phyloP scores from a whole-genome alignment of 2,888 invertebrate species.

The Xestia ashworthii region DNA sequence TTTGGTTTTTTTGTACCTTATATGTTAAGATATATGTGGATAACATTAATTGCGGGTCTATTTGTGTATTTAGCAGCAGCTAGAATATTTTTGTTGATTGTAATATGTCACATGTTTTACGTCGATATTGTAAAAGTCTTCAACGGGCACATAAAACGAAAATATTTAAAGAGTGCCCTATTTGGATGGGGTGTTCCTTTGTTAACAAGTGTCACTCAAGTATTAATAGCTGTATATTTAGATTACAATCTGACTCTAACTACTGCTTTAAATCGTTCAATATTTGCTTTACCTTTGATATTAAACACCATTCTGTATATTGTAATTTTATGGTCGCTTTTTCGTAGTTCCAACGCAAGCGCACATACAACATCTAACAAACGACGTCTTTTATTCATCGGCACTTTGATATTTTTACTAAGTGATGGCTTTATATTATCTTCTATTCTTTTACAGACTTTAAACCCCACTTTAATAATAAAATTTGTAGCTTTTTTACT shows the following conservation, averaged over 20 bases:
- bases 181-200: constrained; percentile 13
- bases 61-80: neutral
- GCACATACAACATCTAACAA: neutral
- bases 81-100: constrained; percentile 1
- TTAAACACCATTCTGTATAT: neutral
- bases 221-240: neutral
- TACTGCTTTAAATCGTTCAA: too few species aligned
- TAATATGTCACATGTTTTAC: constrained; percentile 18
- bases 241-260: rapidly evolving
- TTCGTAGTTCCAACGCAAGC: constrained; percentile 5
- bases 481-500: neutral
- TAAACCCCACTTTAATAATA: neutral
- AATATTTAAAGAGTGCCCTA: neutral
- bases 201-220: neutral
- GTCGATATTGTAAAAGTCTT: neutral
- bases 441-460: neutral
- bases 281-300: neutral
- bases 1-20: neutral
- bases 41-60: neutral
- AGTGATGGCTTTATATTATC: neutral
- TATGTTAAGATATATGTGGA: neutral
- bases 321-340: neutral
- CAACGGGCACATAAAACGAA: neutral
- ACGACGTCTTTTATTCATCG: neutral
- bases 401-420: neutral